Base-by-base conservation (phyloP, 2,113 vertebrate species). In the Puntigrus tetrazona region DNA sequence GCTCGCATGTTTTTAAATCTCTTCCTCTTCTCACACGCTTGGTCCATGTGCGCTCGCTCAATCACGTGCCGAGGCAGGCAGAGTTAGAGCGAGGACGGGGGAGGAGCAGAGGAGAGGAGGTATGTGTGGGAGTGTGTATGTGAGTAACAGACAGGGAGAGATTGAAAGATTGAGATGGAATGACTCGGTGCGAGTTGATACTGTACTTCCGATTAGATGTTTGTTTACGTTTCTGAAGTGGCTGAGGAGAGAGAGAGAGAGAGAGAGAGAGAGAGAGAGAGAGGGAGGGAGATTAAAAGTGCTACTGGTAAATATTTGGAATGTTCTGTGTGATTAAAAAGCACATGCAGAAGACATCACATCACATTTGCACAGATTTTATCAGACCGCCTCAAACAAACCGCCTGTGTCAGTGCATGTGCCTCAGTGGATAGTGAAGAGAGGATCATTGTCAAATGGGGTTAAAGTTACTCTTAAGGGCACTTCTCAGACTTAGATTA, bases 1-100 rank as follows among this genome's bases (percentile, higher is more conserved):
- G 76, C 84, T 85, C 90, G 93, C 91, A 92, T 94, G 94, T 93
- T 92, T 94, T 93, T 92, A 93, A 94, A 94, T 93, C 94, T 94
- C 92, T 92, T 82, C 92, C 90, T 88, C 89, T 88, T 90, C 94
- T 95, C 93, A 93, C 93, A 94, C 92, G 92, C 92, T 92, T 92
- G 88, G 88, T 92, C 89, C 92, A 92, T 92, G 93, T 93, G 94
- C 94, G 89, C 90, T 92, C 89, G 91, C 92, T 90, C 43, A 36
- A 87, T 93, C 94, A 94, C 93, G 94, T 94, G 94, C 92, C 8
- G 90, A 88, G 90, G 89, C 91, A 85, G 89, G 63, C 43, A 77
- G 81, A 80, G 80, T 41, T 61, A 88, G 87, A 87, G 55, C 77
- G 47, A 52, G 38, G 36, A 81, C 47, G 55, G 72, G 78, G 59